phyloP scores from a whole-genome alignment of 2,888 invertebrate species.

The Drosophila picticornis region DNA sequence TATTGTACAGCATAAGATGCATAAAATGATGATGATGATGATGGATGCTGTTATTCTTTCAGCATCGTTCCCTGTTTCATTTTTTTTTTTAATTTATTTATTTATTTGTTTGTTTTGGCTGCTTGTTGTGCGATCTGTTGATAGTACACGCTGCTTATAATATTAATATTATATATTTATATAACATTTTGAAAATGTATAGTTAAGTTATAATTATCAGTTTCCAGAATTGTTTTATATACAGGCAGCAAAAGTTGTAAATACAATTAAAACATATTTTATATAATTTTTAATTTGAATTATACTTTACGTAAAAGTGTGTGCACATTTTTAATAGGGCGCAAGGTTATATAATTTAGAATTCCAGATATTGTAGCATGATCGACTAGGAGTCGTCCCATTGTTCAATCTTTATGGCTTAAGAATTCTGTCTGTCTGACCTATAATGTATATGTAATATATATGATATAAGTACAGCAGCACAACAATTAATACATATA shows the following conservation, averaged over 20 bases:
- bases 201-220: not conserved
- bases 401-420: constrained; percentile 33
- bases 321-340: constrained; percentile 61
- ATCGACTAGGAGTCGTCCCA: constrained; percentile 49
- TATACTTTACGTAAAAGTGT: constrained; percentile 31
- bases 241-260: constrained; percentile 26
- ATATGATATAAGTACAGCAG: constrained; percentile 45
- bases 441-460: constrained; percentile 40
- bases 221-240: not conserved
- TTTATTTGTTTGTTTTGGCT: constrained; percentile 51
- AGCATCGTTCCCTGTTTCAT: constrained; percentile 32
- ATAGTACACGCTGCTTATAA: constrained; percentile 58
- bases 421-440: constrained; percentile 31
- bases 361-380: constrained; percentile 55
- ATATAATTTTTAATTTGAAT: not conserved
- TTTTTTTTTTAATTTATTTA: not conserved
- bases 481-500: constrained; percentile 38
- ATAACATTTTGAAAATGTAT: constrained; percentile 18
- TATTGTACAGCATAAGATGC: constrained; percentile 18
- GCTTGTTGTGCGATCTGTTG: constrained; percentile 64
- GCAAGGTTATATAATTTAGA: constrained; percentile 38
- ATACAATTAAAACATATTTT: constrained; percentile 18
- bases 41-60: constrained; percentile 36
- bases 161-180: constrained; percentile 8
- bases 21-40: constrained; percentile 1